Conservation (phyloP, 2,888 invertebrate species). For the Ptilodon capucinus region DNA sequence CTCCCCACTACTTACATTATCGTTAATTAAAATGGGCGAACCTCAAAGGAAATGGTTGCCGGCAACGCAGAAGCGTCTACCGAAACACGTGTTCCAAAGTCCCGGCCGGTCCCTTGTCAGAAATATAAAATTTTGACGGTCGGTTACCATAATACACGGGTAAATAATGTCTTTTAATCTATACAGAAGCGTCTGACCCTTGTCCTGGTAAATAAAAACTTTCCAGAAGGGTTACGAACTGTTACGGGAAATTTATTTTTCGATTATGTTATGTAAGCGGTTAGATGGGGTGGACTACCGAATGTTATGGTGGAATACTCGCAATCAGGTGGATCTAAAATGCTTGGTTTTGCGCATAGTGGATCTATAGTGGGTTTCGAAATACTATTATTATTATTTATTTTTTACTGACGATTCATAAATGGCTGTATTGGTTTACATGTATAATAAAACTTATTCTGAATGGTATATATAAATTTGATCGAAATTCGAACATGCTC, state of each 20-base stretch:
- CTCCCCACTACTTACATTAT: slow-evolving; percentile 1
- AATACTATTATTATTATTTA: no score
- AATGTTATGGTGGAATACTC: slow-evolving; percentile 41
- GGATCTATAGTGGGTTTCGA: neutral
- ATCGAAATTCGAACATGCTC: no score
- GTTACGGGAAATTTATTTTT: slow-evolving; percentile 65
- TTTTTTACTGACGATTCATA: no score
- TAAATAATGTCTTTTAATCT: slow-evolving; percentile 79
- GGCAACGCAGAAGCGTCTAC: slow-evolving; percentile 45
- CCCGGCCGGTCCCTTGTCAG: slow-evolving; percentile 64
- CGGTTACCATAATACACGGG: slow-evolving; percentile 60
- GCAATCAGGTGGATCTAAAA: slow-evolving; percentile 17
- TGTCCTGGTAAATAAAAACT: slow-evolving; percentile 64
- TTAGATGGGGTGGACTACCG: slow-evolving; percentile 35
- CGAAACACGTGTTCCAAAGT: slow-evolving; percentile 51
- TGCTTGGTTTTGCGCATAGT: neutral
- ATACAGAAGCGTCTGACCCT: slow-evolving; percentile 63
- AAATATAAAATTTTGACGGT: slow-evolving; percentile 72
- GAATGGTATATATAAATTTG: no score
- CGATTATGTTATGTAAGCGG: slow-evolving; percentile 62
- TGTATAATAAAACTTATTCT: no score
- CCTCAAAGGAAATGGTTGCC: slow-evolving; percentile 38
- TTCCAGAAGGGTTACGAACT: slow-evolving; percentile 56
- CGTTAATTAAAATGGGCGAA: slow-evolving; percentile 26
- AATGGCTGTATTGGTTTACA: no score